phyloP scores from a whole-genome alignment of 1,140 invertebrate species.

The Aphaenogaster floridana region DNA sequence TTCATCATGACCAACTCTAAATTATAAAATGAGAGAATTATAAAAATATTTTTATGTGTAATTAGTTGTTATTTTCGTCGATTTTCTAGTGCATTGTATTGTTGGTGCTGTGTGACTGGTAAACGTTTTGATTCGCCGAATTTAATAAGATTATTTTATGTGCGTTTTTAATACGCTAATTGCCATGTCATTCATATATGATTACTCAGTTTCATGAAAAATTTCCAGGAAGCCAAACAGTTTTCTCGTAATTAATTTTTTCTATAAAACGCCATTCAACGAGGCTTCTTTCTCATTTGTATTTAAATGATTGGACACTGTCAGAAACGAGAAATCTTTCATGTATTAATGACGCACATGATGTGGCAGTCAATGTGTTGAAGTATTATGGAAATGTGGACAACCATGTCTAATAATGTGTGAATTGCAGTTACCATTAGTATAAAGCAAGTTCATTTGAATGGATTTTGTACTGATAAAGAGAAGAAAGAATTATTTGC shows the following conservation, averaged over 20 bases:
- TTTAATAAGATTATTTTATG: constrained; percentile 12
- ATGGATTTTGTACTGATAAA: constrained; percentile 17
- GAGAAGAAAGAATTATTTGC: neutral
- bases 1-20: constrained; percentile 13
- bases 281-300: neutral
- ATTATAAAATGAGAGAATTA: constrained; percentile 11
- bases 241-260: neutral
- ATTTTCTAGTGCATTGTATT: constrained; percentile 16
- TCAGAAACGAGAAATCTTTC: neutral
- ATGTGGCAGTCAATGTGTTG: neutral
- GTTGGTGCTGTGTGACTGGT: neutral
- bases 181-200: neutral
- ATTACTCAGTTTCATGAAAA: neutral
- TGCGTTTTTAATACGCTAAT: neutral
- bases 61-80: constrained; percentile 4
- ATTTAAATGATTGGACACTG: neutral
- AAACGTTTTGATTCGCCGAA: neutral
- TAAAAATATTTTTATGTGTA: constrained; percentile 21
- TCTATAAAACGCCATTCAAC: neutral
- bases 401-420: constrained; percentile 5
- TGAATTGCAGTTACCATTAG: constrained; percentile 12
- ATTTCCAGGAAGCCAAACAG: neutral
- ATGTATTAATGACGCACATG: neutral
- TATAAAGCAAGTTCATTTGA: neutral
- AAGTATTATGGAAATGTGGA: neutral